These are phyloP conservation scores for Zygaena filipendulae DNA, from an alignment of 2,888 invertebrate genomes.

Conservation along the genomic window DNA sequence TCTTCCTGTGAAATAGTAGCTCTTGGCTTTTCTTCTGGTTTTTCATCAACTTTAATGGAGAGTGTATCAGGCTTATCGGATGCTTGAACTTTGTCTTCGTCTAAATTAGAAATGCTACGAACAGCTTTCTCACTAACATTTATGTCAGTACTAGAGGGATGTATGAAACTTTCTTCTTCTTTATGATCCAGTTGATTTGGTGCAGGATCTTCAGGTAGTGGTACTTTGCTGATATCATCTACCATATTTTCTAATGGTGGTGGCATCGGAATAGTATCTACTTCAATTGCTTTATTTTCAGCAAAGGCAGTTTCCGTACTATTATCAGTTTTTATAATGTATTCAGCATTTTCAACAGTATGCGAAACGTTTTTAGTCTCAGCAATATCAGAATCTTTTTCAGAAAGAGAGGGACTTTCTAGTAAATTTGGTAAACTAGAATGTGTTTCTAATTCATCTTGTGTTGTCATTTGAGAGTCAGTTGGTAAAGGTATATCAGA, in stretches of 20 bases:
- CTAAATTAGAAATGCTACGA: slow-evolving; percentile 77
- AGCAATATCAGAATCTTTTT: slow-evolving; percentile 2
- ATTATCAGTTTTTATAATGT: slow-evolving; percentile 20
- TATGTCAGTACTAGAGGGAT: slow-evolving; percentile 40
- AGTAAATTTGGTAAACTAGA: slow-evolving; percentile 72
- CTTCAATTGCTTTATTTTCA: slow-evolving; percentile 35
- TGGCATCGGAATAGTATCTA: slow-evolving; percentile 53
- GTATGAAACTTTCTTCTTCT: slow-evolving; percentile 70
- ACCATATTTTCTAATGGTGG: slow-evolving; percentile 42
- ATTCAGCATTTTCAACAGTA: no score
- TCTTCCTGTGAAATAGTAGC: slow-evolving; percentile 91
- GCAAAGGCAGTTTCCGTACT: slow-evolving; percentile 27
- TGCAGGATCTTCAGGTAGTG: slow-evolving; percentile 42
- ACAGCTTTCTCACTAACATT: slow-evolving; percentile 82
- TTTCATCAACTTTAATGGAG: slow-evolving; percentile 59
- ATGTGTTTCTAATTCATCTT: slow-evolving; percentile 37
- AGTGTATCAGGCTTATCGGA: slow-evolving; percentile 35
- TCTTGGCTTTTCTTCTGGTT: slow-evolving; percentile 79
- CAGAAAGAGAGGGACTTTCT: slow-evolving; percentile 65
- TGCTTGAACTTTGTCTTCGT: slow-evolving; percentile 31
- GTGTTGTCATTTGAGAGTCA: slow-evolving; percentile 30
- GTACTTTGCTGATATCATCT: slow-evolving; percentile 54
- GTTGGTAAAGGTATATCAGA: slow-evolving; percentile 49
- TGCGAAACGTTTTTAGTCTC: slow-evolving; percentile 1
- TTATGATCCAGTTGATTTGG: slow-evolving; percentile 26